phyloP scores from a whole-genome alignment of 2,888 invertebrate genomes.

The Aleiodes leptofemur region DNA sequence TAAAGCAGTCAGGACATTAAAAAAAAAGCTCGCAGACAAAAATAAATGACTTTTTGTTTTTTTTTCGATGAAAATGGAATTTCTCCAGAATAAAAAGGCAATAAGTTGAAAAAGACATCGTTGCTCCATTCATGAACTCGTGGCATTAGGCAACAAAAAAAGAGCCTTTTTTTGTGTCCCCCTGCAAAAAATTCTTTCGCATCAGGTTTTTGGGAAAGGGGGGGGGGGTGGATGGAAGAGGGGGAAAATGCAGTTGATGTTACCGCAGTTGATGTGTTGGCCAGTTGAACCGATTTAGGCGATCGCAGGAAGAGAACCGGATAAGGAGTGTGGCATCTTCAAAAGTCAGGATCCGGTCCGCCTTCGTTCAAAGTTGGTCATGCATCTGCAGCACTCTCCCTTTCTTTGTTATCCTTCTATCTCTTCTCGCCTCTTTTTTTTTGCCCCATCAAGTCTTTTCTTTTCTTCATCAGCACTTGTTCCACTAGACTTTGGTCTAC shows the following conservation, averaged over 20 bases:
- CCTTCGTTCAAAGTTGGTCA: constrained; percentile 54
- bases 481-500: not conserved
- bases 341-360: constrained; percentile 50
- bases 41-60: no score
- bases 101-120: constrained; percentile 29
- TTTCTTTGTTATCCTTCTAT: not conserved
- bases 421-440: not conserved
- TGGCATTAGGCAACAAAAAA: constrained; percentile 55
- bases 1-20: not conserved
- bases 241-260: not conserved
- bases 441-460: constrained; percentile 18
- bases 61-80: no score
- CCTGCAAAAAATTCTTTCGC: constrained; percentile 42
- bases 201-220: constrained; percentile 48
- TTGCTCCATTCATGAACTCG: constrained; percentile 65
- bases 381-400: constrained; percentile 52
- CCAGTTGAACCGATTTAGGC: constrained; percentile 59
- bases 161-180: not conserved
- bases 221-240: constrained; percentile 45
- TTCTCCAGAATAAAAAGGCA: constrained; percentile 32
- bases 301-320: constrained; percentile 56
- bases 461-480: not conserved
- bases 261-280: not conserved
- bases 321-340: constrained; percentile 53
- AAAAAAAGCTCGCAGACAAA: not conserved